Conservation (phyloP, 2,113 vertebrate genomes). For the Vulpes lagopus region DNA sequence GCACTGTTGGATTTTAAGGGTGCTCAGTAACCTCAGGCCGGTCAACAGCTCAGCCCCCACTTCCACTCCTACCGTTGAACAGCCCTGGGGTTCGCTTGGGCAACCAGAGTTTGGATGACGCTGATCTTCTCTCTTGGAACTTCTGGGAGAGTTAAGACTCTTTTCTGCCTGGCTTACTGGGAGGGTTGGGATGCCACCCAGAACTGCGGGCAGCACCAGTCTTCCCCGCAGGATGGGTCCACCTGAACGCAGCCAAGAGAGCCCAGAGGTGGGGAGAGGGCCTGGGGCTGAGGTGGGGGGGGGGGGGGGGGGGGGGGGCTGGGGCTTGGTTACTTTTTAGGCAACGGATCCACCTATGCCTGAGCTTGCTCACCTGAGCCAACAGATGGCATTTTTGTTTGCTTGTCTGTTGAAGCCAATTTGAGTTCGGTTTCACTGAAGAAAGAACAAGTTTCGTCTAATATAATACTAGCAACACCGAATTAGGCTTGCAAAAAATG, state of each 20-base stretch:
- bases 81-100: neutral
- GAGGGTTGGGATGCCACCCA: neutral
- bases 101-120: neutral
- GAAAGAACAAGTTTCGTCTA: neutral
- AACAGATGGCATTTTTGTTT: neutral
- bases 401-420: neutral
- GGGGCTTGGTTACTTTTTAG: neutral
- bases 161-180: neutral
- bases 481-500: neutral
- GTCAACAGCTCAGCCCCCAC: neutral
- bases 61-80: too few relatives aligned
- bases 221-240: neutral
- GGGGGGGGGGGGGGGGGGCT: too few relatives aligned
- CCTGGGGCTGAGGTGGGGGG: too few relatives aligned
- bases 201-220: neutral
- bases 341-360: neutral
- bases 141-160: neutral
- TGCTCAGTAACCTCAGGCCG: neutral
- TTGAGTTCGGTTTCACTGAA: neutral
- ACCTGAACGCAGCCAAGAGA: neutral
- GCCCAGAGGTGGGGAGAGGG: neutral
- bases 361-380: neutral
- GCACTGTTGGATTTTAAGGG: neutral
- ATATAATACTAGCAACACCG: neutral
- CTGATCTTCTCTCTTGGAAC: neutral